These are phyloP conservation scores for Philhelius pedissequus DNA, from an alignment of 2,888 invertebrate species.

Conservation along the genomic window DNA sequence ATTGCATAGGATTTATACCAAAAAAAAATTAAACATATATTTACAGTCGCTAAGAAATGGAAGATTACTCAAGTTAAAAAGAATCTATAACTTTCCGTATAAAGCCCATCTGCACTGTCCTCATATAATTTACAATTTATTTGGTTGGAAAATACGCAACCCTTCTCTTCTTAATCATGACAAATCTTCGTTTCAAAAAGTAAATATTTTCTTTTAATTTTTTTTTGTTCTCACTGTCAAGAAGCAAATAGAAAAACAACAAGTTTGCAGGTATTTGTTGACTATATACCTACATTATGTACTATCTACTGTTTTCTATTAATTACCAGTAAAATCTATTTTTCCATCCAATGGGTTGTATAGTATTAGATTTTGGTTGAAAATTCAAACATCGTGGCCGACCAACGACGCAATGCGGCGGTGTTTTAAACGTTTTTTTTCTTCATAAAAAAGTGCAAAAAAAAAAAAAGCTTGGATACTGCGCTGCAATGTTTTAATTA, in stretches of 20 bases:
- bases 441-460: background rate
- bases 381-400: background rate
- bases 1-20: background rate
- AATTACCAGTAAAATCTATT: constrained; percentile 13
- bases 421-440: background rate
- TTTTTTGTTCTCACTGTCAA: background rate
- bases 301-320: constrained; percentile 1
- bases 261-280: constrained; percentile 42
- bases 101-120: background rate
- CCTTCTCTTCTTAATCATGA: constrained; percentile 30
- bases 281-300: background rate
- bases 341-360: background rate
- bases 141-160: background rate
- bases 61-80: background rate
- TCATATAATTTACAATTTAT: constrained; percentile 52
- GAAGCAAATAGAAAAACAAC: background rate
- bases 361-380: background rate
- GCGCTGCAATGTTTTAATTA: background rate
- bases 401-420: background rate
- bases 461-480: background rate
- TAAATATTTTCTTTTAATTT: constrained; percentile 23
- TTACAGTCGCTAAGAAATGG: background rate
- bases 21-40: background rate
- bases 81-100: background rate
- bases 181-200: constrained; percentile 35